Evolutionary conservation across 2,888 invertebrate species (phyloP), one percentile per base, ranked within the genome.

Genomic region (Capitulum mitella): DNA sequence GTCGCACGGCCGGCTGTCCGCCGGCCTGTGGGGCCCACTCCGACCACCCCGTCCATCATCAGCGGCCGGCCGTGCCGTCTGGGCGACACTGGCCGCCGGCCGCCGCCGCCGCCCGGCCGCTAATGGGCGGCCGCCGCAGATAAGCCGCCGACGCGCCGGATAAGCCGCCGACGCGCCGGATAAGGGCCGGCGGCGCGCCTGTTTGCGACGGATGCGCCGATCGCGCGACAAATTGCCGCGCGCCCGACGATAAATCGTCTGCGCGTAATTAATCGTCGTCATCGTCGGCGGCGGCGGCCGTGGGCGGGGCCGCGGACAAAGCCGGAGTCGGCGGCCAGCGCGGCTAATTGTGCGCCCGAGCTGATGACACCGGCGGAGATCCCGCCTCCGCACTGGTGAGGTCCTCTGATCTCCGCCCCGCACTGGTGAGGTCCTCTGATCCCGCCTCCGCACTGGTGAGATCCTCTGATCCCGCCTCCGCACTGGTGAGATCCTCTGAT

Each of bases 161-260:
- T 64, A 64, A 64, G 64, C 29, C 32, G 16, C 64, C 34, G 29
- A 32, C 34, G 64, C 58, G 58, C 29, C 58, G n/a, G 58, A 58
- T 58, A 58, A 58, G 58, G 58, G n/a, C 2, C 26, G 54, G 6
- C 54, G 54, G 10, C n/a, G n/a, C n/a, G 58, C n/a, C 64, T 64
- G 64, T 64, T 64, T 64, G 64, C 64, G 64, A 64, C 64, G 34
- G 64, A 64, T 64, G 64, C 64, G 64, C 1, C 64, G 64, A 64
- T 32, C 19, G 34, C 34, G 32, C 64, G 64, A 64, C 64, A 64
- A 34, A 64, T 64, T 64, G 64, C 29, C 19, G 34, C 64, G 64
- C 64, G 16, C 32, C 14, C 32, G 64, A 6, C 64, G 64, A 64
- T 64, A 64, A 64, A 64, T 64, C 32, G 34, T 34, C 64, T 14